Percentiles rank a stretch among this genome's conserved stretches.
Conservation (phyloP, 1,140 invertebrate species). For the Orchestia grillus region DNA sequence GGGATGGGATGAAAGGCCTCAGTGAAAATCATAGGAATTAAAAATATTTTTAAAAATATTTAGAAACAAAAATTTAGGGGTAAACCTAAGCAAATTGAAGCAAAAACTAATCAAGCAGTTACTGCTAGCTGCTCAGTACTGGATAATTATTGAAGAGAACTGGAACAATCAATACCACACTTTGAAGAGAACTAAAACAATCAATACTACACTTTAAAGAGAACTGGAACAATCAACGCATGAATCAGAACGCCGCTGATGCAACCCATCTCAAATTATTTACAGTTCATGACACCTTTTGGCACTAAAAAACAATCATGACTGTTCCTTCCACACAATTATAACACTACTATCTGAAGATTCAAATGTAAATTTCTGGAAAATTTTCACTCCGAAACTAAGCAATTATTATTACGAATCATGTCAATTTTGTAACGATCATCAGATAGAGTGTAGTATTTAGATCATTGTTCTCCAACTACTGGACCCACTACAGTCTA, state of each 20-base stretch:
- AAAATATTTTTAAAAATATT: neutral
- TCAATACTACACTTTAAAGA: no score
- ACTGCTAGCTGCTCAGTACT: neutral
- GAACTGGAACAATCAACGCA: no score
- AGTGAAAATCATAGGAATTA: neutral
- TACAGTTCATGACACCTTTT: neutral
- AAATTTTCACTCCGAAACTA: neutral
- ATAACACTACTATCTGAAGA: neutral
- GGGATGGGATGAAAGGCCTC: no score
- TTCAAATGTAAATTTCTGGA: neutral
- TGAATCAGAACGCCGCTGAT: neutral
- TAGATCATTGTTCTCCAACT: no score
- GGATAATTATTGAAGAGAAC: neutral
- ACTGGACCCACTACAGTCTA: no score
- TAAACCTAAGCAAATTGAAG: neutral
- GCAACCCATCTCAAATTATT: neutral
- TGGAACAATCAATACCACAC: no score
- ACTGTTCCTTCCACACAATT: neutral
- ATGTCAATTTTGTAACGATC: no score
- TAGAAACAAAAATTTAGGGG: neutral
- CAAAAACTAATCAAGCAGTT: neutral
- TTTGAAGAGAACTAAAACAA: no score
- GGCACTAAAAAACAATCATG: neutral
- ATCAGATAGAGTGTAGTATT: no score
- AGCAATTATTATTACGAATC: no score